phyloP scores from a whole-genome alignment of 2,113 vertebrate species.

The Tiliqua scincoides region DNA sequence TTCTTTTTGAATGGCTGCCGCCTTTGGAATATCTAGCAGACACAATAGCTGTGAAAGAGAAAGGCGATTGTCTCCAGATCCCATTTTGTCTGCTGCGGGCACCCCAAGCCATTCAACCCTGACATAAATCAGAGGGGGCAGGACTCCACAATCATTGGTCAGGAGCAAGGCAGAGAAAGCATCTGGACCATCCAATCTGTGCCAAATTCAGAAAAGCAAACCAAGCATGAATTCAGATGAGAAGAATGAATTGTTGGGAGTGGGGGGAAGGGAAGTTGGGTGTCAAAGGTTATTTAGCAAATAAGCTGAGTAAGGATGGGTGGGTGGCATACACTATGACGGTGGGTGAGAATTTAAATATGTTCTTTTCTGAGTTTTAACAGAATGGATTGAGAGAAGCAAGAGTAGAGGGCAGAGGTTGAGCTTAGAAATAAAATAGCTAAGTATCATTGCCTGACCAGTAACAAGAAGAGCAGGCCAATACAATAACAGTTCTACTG shows the following conservation, averaged over 20 bases:
- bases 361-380: background rate
- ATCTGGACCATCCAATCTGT: conserved; percentile 53
- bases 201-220: conserved; percentile 69
- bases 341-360: background rate
- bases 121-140: conserved; percentile 31
- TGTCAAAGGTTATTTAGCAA: conserved; percentile 57
- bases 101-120: conserved; percentile 36
- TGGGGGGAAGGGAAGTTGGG: conserved; percentile 48
- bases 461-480: background rate
- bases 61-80: conserved; percentile 27
- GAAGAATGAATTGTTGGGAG: conserved; percentile 71
- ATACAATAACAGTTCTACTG: background rate
- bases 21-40: conserved; percentile 31
- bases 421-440: background rate
- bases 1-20: conserved; percentile 42
- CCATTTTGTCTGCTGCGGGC: conserved; percentile 2
- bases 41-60: conserved; percentile 7
- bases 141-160: conserved; percentile 16
- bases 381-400: background rate
- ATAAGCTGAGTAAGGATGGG: conserved; percentile 54
- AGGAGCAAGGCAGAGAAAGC: conserved; percentile 26
- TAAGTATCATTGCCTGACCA: background rate
- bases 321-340: conserved; percentile 33
- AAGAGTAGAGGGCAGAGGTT: background rate
- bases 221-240: conserved; percentile 66